phyloP scores from a whole-genome alignment of 2,113 vertebrate genomes.

The Eira barbara region DNA sequence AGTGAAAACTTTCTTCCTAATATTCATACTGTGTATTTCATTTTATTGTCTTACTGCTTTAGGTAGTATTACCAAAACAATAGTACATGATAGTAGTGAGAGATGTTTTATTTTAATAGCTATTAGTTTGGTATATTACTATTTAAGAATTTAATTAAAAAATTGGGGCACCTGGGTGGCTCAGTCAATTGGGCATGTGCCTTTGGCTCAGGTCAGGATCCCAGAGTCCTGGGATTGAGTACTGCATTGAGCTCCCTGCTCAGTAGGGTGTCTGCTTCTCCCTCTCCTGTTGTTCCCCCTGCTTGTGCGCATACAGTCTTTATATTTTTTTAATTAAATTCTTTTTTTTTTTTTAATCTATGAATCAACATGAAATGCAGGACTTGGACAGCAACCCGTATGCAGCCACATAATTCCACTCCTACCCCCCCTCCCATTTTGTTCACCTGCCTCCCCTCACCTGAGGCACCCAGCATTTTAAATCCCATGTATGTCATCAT shows the following conservation, averaged over 20 bases:
- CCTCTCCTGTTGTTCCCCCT: neutral
- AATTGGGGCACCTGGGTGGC: neutral
- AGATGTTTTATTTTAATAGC: neutral
- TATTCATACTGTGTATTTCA: neutral
- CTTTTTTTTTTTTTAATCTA: no score
- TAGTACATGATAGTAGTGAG: neutral
- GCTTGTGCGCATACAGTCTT: no score
- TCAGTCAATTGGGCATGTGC: neutral
- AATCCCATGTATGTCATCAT: neutral
- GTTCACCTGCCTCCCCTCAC: neutral
- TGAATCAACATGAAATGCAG: neutral
- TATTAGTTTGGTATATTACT: neutral
- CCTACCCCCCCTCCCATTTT: neutral
- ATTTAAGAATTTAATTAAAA: neutral
- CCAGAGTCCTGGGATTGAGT: neutral
- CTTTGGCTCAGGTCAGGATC: neutral
- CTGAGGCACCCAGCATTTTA: neutral
- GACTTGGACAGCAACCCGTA: neutral
- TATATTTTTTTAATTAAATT: no score
- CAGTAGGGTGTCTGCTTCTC: neutral
- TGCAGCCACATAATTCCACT: neutral
- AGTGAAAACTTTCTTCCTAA: neutral
- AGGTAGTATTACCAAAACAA: neutral
- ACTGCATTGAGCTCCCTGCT: neutral
- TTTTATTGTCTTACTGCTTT: neutral